Base-by-base conservation (phyloP, 2,888 invertebrate genomes). In the Leptinotarsa peninsularis region DNA sequence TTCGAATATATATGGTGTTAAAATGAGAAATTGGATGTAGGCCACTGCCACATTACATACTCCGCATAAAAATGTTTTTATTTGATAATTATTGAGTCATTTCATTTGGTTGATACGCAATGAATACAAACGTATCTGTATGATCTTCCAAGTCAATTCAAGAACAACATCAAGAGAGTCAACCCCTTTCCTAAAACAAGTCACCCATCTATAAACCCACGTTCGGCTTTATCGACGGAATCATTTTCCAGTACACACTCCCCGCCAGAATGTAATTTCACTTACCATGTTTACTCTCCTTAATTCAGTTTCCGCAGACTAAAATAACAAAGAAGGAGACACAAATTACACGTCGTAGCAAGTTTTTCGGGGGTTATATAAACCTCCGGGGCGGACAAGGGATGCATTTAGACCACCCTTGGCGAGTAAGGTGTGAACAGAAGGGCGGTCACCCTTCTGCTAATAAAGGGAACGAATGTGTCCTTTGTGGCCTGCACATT, bases 231-330 rank as follows among this genome's bases (percentile, higher is more conserved):
- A 63, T 63, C 43, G 43, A 63, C 27, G 5, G 15, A 17, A 58
- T 58, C 70, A 43, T 27, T 58, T 58, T 58, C 43, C 58, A 17
- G 15, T 23, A 43, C 58, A 33, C 49, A 60, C 54, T 43, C 71
- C 23, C 52, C 52, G 70, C 68, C 73, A 69, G 66, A 72, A 58
- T 70, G 74, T 74, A 76, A 76, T 78, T 76, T 72, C 74, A 72
- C 74, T 76, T 74, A 76, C 72, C 75, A 76, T 74, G 76, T 78
- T 79, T 77, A 71, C 76, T 73, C 69, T 76, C 68, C 74, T 74
- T 77, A 77, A 79, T 74, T 76, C 75, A 70, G 71, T 77, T 77
- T 78, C 74, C 74, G 69, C 67, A 74, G 75, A 68, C 73, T 72
- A 71, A 71, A 77, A 74, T 72, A 75, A 77, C 79, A 73, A 74